These are phyloP conservation scores for Sepioteuthis lessoniana DNA, from an alignment of 2,888 invertebrate genomes.

Conservation along the genomic window DNA sequence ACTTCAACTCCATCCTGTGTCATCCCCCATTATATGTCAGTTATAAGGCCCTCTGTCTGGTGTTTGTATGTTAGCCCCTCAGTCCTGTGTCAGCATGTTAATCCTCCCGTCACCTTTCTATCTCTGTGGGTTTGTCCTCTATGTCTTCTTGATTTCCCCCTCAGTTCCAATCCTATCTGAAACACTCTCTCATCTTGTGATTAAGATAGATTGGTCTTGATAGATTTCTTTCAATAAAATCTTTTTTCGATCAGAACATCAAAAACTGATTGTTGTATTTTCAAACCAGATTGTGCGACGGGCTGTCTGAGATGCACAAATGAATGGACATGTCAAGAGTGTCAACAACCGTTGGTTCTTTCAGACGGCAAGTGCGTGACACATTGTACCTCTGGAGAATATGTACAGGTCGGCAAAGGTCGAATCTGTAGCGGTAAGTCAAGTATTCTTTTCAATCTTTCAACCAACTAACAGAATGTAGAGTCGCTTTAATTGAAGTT, in stretches of 20 bases:
- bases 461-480: too few species aligned
- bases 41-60: too few species aligned
- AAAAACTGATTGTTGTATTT: not conserved
- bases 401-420: not conserved
- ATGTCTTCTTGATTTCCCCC: not conserved
- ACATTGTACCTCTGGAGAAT: constrained; percentile 60
- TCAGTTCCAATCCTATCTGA: not conserved
- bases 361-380: constrained; percentile 62
- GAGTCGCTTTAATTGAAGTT: too few species aligned
- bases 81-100: not conserved
- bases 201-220: not conserved
- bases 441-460: too few species aligned
- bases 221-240: not conserved
- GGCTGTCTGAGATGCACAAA: constrained; percentile 60
- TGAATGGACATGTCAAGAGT: constrained; percentile 59
- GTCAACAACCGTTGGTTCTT: constrained; percentile 59
- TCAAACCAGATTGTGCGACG: constrained; percentile 59
- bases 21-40: too few species aligned
- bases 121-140: not conserved
- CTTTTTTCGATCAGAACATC: not conserved
- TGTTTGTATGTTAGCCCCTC: too few species aligned
- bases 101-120: not conserved
- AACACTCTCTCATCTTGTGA: not conserved
- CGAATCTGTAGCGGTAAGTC: constrained; percentile 45
- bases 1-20: too few species aligned